Percentiles rank a stretch among this genome's conserved stretches.
These are phyloP conservation scores for Lepus oiostolus DNA, from an alignment of 2,797 vertebrate genomes.

Conservation along the genomic window DNA sequence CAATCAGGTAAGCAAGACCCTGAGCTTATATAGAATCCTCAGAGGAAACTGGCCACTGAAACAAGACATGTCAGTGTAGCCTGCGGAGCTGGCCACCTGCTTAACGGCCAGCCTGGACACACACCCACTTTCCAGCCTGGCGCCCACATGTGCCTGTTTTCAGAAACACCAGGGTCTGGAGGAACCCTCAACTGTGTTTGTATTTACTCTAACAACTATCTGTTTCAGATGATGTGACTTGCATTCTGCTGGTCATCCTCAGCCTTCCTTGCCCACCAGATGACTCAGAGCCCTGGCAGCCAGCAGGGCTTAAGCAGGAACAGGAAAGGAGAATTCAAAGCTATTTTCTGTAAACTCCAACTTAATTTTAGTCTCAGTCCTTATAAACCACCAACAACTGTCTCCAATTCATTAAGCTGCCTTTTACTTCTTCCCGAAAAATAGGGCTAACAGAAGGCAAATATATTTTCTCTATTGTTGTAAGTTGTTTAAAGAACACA, in stretches of 20 bases:
- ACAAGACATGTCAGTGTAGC: background rate
- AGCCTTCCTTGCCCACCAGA: background rate
- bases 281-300: background rate
- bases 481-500: conserved; percentile 35
- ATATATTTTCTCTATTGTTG: conserved; percentile 1
- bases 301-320: background rate
- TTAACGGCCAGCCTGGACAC: background rate
- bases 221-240: background rate
- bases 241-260: background rate
- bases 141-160: background rate
- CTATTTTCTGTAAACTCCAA: background rate
- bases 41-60: background rate
- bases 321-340: background rate
- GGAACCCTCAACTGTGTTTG: background rate
- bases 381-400: background rate
- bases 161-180: conserved; percentile 18
- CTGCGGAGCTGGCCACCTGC: background rate
- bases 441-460: background rate
- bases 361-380: background rate
- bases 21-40: background rate
- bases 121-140: background rate
- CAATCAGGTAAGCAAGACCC: background rate
- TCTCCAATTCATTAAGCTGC: background rate
- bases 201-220: background rate
- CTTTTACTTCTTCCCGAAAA: conserved; percentile 43